Conservation (phyloP, 2,888 invertebrate genomes). For the Caenorhabditis sp. region DNA sequence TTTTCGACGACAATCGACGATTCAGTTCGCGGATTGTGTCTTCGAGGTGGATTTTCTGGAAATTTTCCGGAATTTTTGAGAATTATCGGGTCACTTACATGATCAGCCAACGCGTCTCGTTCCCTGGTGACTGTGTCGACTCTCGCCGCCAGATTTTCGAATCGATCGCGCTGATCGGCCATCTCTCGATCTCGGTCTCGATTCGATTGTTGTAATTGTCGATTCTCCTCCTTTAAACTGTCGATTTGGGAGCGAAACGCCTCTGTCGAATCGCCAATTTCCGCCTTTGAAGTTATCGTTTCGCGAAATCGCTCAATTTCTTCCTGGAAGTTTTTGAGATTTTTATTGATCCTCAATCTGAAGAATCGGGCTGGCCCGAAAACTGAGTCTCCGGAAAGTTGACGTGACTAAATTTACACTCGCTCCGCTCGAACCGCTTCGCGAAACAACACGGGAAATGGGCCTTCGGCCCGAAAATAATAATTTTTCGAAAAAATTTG, state of each 20-base stretch:
- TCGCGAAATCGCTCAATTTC: conserved; percentile 63
- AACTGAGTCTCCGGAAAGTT: too few relatives aligned
- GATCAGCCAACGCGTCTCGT: conserved; percentile 52
- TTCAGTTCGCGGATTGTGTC: conserved; percentile 67
- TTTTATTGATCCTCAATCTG: too few relatives aligned
- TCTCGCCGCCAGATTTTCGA: conserved; percentile 56
- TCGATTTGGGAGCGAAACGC: conserved; percentile 61
- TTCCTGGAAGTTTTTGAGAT: conserved; percentile 9
- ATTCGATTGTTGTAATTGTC: conserved; percentile 60
- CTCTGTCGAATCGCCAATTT: conserved; percentile 44
- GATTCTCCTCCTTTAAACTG: conserved; percentile 66
- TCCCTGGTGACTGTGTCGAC: conserved; percentile 59
- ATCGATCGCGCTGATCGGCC: conserved; percentile 63
- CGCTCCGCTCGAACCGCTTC: too few relatives aligned
- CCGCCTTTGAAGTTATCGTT: conserved; percentile 58
- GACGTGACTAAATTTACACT: too few relatives aligned
- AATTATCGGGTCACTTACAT: conserved; percentile 53
- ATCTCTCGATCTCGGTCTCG: conserved; percentile 67
- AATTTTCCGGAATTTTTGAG: neutral
- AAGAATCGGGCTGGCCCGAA: too few relatives aligned
- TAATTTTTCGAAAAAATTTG: too few relatives aligned
- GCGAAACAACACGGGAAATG: too few relatives aligned
- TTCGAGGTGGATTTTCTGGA: conserved; percentile 65
- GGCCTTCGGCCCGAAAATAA: too few relatives aligned
- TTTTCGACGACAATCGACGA: conserved; percentile 56